Evolutionary conservation across 1,140 invertebrate genomes (phyloP).

Genomic region (Branchinecta lindahli): DNA sequence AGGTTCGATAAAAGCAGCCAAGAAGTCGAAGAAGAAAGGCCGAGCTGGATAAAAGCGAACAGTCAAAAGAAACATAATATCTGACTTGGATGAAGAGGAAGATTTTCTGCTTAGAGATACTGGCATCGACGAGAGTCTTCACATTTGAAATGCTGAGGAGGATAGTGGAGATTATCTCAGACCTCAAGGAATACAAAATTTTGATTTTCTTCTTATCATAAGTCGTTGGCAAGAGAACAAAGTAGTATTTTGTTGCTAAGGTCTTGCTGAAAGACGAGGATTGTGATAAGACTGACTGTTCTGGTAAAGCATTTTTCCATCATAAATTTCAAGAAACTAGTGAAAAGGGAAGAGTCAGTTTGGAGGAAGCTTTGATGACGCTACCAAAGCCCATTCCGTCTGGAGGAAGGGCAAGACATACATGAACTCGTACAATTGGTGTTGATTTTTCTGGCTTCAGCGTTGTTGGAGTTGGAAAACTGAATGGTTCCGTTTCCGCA

Average conservation of each 20-base stretch:
- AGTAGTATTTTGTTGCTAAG: background rate
- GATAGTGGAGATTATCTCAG: background rate
- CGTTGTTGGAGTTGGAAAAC: background rate
- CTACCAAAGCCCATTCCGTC: constrained; percentile 7
- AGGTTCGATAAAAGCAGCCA: background rate
- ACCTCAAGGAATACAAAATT: background rate
- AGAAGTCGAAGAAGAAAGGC: constrained; percentile 5
- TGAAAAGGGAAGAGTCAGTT: constrained; percentile 8
- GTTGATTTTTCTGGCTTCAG: constrained; percentile 8
- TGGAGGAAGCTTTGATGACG: background rate
- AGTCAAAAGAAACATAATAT: background rate
- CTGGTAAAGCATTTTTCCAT: background rate
- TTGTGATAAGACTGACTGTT: constrained; percentile 1
- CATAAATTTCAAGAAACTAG: constrained; percentile 1
- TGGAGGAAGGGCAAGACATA: background rate
- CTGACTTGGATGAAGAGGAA: constrained; percentile 8
- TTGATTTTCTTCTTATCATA: background rate
- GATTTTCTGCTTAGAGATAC: background rate
- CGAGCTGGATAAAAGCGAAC: background rate
- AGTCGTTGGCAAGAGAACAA: constrained; percentile 1
- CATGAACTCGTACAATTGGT: background rate
- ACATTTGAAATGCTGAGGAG: constrained; percentile 5
- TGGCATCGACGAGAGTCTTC: background rate
- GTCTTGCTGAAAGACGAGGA: background rate
- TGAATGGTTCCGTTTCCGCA: no score